Evolutionary conservation across 2,113 vertebrate genomes (phyloP), one percentile per base, ranked within the genome.

Genomic region (Empidonax alnorum): DNA sequence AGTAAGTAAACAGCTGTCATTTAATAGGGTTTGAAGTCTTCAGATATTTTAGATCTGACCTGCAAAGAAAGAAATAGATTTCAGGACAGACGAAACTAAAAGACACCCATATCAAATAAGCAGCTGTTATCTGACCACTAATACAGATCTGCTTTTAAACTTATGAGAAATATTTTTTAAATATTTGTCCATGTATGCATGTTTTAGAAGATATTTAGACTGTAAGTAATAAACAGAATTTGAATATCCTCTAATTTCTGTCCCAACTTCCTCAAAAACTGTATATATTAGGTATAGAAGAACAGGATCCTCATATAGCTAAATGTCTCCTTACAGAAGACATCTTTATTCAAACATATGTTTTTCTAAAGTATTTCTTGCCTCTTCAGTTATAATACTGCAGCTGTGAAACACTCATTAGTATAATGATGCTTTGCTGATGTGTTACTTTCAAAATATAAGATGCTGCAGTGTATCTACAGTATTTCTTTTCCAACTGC

Each of bases 331-430:
- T 89, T 69, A 61, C 44, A 84, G 56, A 83, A 68, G 17, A 66
- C 15, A 55, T 82, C 41, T 23, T 73, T 72, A 74, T 91, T 91
- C 41, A 90, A 21, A 52, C 47, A 35, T 56, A 44, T 53, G 58
- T 49, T 58, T 92, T 95, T 73, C 33, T 89, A 76, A 94, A 41
- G 23, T 50, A 77, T 91, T 95, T 92, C 68, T 95, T 94, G 55
- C 30, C 55, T 94, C 41, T 86, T 93, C 68, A 68, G 50, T 90
- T 90, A 74, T 23, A 95, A 91, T 85, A 35, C 72, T 84, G 68
- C 78, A 97, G 84, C 94, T 94, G 76, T 75, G 84, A 79, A 89
- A 59, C n/a, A 10, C 47, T 94, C 68, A 91, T 89, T 96, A 95
- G 21, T 71, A 82, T 75, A 86, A 53, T 66, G 62, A 68, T 84